Conservation (phyloP, 2,888 invertebrate genomes). For the Himalopsyche kuldschensis region DNA sequence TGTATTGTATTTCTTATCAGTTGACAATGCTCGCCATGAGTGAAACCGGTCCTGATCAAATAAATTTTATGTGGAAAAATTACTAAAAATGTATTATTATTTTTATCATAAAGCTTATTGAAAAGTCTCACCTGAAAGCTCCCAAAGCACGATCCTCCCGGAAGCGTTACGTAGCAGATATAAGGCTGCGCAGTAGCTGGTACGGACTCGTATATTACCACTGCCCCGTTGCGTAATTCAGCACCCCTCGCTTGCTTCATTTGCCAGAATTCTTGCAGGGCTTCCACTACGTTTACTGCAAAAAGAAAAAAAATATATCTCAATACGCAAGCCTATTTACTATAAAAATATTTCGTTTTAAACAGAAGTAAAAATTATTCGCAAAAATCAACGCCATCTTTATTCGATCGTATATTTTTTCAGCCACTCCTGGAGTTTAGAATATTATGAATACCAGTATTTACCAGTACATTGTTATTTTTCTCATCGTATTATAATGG, state of each 20-base stretch:
- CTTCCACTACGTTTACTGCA: conserved; percentile 92
- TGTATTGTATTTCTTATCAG: too few relatives aligned
- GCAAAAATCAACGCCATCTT: not conserved
- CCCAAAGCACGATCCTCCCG: conserved; percentile 94
- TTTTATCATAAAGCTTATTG: too few relatives aligned
- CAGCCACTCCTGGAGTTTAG: too few relatives aligned
- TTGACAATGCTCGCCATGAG: too few relatives aligned
- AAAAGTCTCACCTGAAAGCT: conserved; percentile 79
- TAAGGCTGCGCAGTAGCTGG: conserved; percentile 89
- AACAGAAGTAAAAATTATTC: too few relatives aligned
- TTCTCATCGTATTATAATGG: too few relatives aligned
- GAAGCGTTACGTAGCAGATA: conserved; percentile 92
- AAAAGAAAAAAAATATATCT: conserved; percentile 36
- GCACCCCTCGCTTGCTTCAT: conserved; percentile 90
- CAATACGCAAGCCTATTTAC: not conserved
- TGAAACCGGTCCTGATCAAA: too few relatives aligned
- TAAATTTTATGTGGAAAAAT: too few relatives aligned
- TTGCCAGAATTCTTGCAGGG: conserved; percentile 96
- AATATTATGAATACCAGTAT: too few relatives aligned
- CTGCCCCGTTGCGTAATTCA: conserved; percentile 82
- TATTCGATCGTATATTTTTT: not conserved
- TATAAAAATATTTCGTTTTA: not conserved
- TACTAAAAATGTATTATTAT: too few relatives aligned
- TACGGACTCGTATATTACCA: conserved; percentile 94
- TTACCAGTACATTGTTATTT: too few relatives aligned